A percentile compares a stretch with the other conserved stretches of the same genome.
Evolutionary conservation across 2,113 vertebrate genomes (phyloP).

Genomic region (Octodon degus): DNA sequence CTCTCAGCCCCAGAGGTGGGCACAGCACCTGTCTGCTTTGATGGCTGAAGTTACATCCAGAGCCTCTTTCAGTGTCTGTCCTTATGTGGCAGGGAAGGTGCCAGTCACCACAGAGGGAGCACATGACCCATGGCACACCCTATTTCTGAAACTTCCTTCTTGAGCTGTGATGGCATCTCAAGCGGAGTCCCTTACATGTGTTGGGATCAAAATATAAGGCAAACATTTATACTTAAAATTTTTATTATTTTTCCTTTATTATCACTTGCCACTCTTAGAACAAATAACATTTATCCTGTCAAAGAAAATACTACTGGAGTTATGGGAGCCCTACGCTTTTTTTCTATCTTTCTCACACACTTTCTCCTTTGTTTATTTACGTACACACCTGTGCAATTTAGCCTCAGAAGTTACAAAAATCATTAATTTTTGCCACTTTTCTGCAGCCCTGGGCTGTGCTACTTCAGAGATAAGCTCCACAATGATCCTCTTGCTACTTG

Average conservation of each 20-base stretch:
- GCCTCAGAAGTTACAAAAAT: background rate
- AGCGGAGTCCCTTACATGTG: background rate
- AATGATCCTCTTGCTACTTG: no score
- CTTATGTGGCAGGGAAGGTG: background rate
- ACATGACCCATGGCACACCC: fast-evolving
- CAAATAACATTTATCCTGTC: background rate
- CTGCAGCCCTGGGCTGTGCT: background rate
- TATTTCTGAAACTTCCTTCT: background rate
- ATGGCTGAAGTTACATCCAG: background rate
- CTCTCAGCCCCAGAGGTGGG: background rate
- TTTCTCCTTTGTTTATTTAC: background rate
- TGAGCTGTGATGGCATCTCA: background rate
- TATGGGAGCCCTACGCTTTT: background rate
- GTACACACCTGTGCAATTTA: background rate
- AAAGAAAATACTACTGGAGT: background rate
- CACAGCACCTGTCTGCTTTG: background rate
- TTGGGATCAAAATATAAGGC: background rate
- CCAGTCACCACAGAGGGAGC: background rate
- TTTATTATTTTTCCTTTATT: background rate
- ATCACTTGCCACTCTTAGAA: background rate
- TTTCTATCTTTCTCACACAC: background rate
- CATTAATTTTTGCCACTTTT: background rate
- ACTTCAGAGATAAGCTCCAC: background rate
- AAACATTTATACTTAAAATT: background rate
- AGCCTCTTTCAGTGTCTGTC: background rate